Evolutionary conservation across 1,140 invertebrate species (phyloP), one percentile per base, ranked within the genome.

Genomic region (Zaprionus capensis): DNA sequence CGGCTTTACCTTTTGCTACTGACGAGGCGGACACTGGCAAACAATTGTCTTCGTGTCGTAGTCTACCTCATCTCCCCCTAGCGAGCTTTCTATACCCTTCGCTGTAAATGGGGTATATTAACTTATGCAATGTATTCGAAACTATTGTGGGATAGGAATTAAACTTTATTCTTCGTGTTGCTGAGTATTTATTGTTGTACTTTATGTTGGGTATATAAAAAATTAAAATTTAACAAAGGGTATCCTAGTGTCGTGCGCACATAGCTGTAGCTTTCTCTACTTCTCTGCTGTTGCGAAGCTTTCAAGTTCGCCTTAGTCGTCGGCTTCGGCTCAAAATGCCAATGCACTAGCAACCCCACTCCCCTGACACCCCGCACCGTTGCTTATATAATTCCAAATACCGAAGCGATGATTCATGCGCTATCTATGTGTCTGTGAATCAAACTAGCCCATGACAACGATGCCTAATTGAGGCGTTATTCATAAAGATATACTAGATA

Each of bases 281-380:
- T 14, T 38, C n/a, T 3, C 41, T 44, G n/a, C 41, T 46, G 41
- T n/a, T 17, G 7, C n/a, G 7, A 41, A 86, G 84, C 84, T 86
- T 87, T 86, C 9, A 58, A 70, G 73, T 74, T 72, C 28, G 65
- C 56, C 71, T 85, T 22, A 75, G 49, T n/a, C 22, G 24, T 53
- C 51, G 51, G 51, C 51, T 53, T 62, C 31, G 31, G 26, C 17
- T 34, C 20, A 7, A 11, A 24, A 57, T 71, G 62, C 62, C n/a
- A 17, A 46, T 46, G 41, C 41, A 46, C n/a, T 46, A 34, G 2
- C 31, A 34, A 11, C 9, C 31, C 41, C 41, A 0, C 38, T n/a
- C 2, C 38, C 5, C 41, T 7, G 31, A 34, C 0, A 11, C 41
- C n/a, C 41, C n/a, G 0, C 41, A 6, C 41, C 41, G 3, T 46